phyloP scores from a whole-genome alignment of 2,888 invertebrate species.

The Nomada ferruginata region DNA sequence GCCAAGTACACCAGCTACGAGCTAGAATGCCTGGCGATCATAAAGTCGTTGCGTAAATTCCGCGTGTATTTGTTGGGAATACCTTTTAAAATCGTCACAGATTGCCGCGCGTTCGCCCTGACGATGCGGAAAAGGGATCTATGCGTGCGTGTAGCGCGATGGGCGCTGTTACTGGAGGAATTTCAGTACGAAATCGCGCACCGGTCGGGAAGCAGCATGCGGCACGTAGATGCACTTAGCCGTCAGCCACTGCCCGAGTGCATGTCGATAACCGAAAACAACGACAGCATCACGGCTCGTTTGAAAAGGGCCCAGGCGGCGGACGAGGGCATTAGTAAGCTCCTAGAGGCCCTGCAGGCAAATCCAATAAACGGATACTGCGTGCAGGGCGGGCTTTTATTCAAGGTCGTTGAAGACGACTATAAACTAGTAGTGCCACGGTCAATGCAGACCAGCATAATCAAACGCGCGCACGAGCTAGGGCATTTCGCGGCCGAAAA shows the following conservation, averaged over 20 bases:
- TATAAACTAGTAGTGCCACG: too few relatives aligned
- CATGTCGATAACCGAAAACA: background rate
- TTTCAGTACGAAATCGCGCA: constrained; percentile 6
- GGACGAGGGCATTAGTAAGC: too few relatives aligned
- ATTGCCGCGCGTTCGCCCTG: constrained; percentile 1
- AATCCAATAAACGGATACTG: too few relatives aligned
- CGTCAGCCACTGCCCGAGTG: background rate
- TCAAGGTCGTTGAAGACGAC: too few relatives aligned
- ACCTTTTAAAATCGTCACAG: background rate
- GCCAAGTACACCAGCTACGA: background rate
- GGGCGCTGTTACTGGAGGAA: constrained; percentile 18
- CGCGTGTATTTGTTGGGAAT: constrained; percentile 12
- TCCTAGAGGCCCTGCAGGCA: too few relatives aligned
- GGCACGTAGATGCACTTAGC: constrained; percentile 7
- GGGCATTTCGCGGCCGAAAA: too few relatives aligned
- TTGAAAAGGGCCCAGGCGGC: too few relatives aligned
- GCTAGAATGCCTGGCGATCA: constrained; percentile 1
- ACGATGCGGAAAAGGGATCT: constrained; percentile 13
- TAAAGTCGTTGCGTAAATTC: background rate
- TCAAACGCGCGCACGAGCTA: too few relatives aligned
- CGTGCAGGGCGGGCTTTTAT: too few relatives aligned
- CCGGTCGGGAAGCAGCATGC: constrained; percentile 18
- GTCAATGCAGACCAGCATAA: too few relatives aligned
- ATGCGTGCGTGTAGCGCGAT: background rate
- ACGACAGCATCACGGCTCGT: too few relatives aligned